A percentile compares a stretch with the other conserved stretches of the same genome.
phyloP scores from a whole-genome alignment of 2,797 vertebrate genomes.

The Lepus townsendii region DNA sequence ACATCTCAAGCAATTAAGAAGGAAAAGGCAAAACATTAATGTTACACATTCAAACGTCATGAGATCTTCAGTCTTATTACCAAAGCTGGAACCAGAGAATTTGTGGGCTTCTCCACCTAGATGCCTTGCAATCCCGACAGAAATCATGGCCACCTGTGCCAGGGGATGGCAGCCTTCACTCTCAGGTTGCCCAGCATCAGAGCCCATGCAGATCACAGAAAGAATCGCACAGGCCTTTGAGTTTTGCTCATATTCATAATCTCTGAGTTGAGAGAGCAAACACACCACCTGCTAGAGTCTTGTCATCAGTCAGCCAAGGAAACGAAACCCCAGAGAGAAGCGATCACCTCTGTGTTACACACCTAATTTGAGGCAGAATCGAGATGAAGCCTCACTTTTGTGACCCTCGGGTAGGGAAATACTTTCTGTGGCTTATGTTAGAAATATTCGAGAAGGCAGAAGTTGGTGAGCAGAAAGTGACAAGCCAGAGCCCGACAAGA shows the following conservation, averaged over 20 bases:
- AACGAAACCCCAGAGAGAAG: neutral
- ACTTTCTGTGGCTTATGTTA: neutral
- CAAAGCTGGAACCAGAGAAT: neutral
- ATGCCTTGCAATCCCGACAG: neutral
- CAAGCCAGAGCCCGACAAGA: neutral
- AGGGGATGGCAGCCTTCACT: rapidly evolving
- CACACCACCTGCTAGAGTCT: neutral
- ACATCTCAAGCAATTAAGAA: conserved; percentile 75
- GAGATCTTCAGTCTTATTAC: neutral
- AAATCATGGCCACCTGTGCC: neutral
- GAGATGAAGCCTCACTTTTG: neutral
- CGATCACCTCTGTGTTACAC: neutral
- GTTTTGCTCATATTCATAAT: neutral
- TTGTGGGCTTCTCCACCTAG: neutral
- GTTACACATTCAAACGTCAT: conserved; percentile 70
- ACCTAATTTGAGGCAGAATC: neutral
- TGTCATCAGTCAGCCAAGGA: neutral
- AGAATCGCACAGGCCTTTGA: neutral
- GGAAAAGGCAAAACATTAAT: conserved; percentile 68
- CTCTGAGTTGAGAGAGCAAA: neutral
- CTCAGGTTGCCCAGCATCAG: neutral
- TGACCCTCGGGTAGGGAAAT: neutral
- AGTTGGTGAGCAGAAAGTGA: neutral
- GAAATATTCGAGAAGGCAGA: neutral
- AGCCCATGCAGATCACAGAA: neutral